Conservation (phyloP, 2,797 vertebrate genomes). For the Enteromius mattozi region DNA sequence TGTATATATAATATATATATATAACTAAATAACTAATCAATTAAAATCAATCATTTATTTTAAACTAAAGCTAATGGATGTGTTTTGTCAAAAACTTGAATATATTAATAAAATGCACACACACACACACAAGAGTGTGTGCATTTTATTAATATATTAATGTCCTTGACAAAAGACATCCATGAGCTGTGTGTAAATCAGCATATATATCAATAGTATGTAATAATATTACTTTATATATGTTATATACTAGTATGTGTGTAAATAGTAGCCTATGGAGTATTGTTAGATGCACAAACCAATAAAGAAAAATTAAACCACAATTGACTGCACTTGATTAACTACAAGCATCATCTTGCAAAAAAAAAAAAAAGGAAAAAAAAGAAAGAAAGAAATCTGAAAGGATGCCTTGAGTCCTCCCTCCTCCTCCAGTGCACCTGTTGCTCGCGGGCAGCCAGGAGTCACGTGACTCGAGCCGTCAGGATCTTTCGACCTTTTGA, state of each 20-base stretch:
- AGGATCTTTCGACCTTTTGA: constrained; percentile 61
- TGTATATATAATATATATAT: background rate
- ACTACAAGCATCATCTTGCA: background rate
- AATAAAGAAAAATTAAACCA: background rate
- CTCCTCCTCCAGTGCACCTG: constrained; percentile 62
- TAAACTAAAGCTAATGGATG: background rate
- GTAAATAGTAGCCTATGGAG: background rate
- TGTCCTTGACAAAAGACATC: too few relatives aligned
- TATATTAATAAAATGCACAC: background rate
- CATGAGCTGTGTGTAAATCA: background rate
- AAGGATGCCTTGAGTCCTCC: constrained; percentile 6
- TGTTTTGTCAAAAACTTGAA: background rate
- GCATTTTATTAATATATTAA: too few relatives aligned
- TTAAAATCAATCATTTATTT: background rate
- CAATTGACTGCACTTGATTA: too few relatives aligned
- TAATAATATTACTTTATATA: too few relatives aligned
- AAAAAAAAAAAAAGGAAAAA: too few relatives aligned
- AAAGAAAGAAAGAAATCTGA: background rate
- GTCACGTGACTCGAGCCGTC: constrained; percentile 43
- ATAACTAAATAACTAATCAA: background rate
- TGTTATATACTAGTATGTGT: background rate
- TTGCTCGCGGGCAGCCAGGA: constrained; percentile 57
- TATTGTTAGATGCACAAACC: background rate
- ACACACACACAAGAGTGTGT: background rate
- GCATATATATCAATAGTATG: background rate